Evolutionary conservation across 2,888 invertebrate genomes (phyloP), one percentile per base, ranked within the genome.

Genomic region (Homarus gammarus): DNA sequence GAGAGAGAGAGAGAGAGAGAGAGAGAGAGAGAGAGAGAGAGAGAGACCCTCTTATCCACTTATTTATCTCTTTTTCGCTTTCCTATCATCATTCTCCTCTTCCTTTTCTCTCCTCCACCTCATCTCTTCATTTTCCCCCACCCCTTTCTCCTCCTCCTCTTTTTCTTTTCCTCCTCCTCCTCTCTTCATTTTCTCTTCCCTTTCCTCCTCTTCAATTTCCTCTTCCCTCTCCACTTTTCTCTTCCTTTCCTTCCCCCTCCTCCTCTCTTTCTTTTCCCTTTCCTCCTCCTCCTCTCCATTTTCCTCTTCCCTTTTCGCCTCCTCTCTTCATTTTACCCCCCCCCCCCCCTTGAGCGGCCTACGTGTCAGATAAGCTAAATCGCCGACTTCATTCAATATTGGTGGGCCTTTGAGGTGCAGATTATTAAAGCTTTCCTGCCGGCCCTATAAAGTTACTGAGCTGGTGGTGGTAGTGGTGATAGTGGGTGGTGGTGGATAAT

Each of bases 301-400:
- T 18, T 31, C 15, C 2, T 22, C 73, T 22, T 5, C 8, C 40
- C 2, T 8, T 38, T 36, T 22, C 40, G 31, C 31, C 36, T 18
- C 6, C 40, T 38, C 38, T 18, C 36, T 73, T 5, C 27, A 33
- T 1, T 15, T 73, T 15, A 1, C n/a, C n/a, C n/a, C 38, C 22
- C 1, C 0, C 2, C n/a, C n/a, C n/a, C 38, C 22, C 1, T 0
- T 2, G 31, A 72, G 15, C 31, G 33, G 72, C 72, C 2, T 33
- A 72, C 72, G 72, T 72, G 72, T 72, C 72, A 72, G 38, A 72
- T 72, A 72, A 72, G 72, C 72, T 72, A 72, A 72, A 72, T 72
- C 31, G 72, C 18, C 72, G 33, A 33, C 72, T 72, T 72, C 33
- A 31, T 72, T 72, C 72, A 72, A 72, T 72, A 33, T 33, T 33